Conservation (phyloP, 1,140 invertebrate genomes). For the Hormaphis cornu region DNA sequence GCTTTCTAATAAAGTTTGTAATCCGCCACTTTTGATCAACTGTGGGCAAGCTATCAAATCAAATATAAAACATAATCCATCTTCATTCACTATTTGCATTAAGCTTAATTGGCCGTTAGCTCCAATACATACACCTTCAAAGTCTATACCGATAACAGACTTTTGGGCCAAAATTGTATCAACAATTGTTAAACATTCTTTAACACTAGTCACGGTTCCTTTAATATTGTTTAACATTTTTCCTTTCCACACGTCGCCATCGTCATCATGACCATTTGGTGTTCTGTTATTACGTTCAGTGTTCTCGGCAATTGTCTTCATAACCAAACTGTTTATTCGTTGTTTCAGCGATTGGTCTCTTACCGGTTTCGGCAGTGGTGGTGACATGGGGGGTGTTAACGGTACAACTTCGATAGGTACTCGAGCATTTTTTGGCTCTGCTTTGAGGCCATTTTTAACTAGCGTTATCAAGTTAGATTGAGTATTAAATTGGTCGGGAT, state of each 20-base stretch:
- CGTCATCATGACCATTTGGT: conserved; percentile 38
- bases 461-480: conserved; percentile 79
- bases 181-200: conserved; percentile 66
- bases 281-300: conserved; percentile 48
- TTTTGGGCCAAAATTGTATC: conserved; percentile 63
- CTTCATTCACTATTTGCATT: conserved; percentile 71
- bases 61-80: conserved; percentile 73
- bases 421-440: conserved; percentile 20
- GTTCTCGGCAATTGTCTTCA: conserved; percentile 82
- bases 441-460: conserved; percentile 33
- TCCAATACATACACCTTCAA: conserved; percentile 84
- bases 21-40: conserved; percentile 64
- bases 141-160: conserved; percentile 60
- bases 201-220: conserved; percentile 59
- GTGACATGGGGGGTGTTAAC: conserved; percentile 26
- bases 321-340: conserved; percentile 73
- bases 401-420: conserved; percentile 15
- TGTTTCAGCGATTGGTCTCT: conserved; percentile 69
- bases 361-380: conserved; percentile 34
- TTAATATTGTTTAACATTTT: conserved; percentile 69
- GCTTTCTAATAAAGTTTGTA: conserved; percentile 72
- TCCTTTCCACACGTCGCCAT: conserved; percentile 65
- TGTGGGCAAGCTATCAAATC: conserved; percentile 78
- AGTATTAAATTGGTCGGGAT: conserved; percentile 80
- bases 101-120: conserved; percentile 73